phyloP scores from a whole-genome alignment of 1,140 invertebrate species.

The Gryon sp. region DNA sequence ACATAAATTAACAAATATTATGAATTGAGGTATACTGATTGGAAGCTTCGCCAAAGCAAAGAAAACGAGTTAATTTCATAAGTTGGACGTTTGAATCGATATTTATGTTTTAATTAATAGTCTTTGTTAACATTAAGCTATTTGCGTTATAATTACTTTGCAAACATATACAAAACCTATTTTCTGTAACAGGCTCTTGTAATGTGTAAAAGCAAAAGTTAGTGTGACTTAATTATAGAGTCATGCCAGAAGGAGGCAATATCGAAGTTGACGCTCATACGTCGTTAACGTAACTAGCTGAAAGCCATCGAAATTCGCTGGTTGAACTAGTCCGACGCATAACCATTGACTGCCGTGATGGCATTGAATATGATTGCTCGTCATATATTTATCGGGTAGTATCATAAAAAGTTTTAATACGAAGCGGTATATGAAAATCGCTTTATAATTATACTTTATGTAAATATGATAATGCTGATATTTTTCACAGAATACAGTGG shows the following conservation, averaged over 20 bases:
- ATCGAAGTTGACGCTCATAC: constrained; percentile 50
- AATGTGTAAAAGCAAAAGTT: constrained; percentile 59
- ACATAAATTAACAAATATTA: too few species aligned
- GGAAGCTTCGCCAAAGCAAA: too few species aligned
- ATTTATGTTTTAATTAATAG: constrained; percentile 26
- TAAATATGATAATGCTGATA: too few species aligned
- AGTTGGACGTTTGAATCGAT: neutral
- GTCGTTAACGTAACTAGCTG: constrained; percentile 48
- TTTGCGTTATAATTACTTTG: constrained; percentile 39
- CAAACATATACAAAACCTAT: constrained; percentile 33
- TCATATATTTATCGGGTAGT: too few species aligned
- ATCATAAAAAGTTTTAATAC: too few species aligned
- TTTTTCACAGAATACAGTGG: too few species aligned
- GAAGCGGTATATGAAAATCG: too few species aligned
- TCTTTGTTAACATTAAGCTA: constrained; percentile 23
- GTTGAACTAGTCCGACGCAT: constrained; percentile 37
- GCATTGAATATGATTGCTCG: constrained; percentile 17
- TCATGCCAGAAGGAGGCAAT: constrained; percentile 40
- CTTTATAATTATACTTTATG: too few species aligned
- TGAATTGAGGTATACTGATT: too few species aligned
- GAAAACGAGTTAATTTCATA: neutral
- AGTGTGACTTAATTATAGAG: constrained; percentile 49
- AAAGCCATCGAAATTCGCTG: constrained; percentile 54
- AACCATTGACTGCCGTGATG: constrained; percentile 27
- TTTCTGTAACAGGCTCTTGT: constrained; percentile 37